These are phyloP conservation scores for Axis porcinus DNA, from an alignment of 2,113 vertebrate genomes.

Conservation along the genomic window DNA sequence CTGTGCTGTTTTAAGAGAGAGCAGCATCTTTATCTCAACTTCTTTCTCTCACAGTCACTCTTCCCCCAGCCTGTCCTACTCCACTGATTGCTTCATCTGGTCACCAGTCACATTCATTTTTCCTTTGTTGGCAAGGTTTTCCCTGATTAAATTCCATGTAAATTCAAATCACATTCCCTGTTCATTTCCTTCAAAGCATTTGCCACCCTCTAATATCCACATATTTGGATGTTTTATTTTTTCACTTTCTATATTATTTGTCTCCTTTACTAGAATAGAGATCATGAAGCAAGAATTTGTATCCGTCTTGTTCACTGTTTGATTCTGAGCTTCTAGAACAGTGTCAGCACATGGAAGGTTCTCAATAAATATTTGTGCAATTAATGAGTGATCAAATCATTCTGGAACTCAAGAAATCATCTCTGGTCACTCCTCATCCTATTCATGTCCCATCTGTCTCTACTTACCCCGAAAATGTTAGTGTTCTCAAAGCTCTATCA, in stretches of 20 bases:
- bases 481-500: not conserved
- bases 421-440: not conserved
- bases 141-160: not conserved
- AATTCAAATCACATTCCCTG: too few species aligned
- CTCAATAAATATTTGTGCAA: not conserved
- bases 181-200: not conserved
- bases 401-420: not conserved
- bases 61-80: not conserved
- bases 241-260: not conserved
- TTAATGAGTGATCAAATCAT: not conserved
- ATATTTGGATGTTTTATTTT: not conserved
- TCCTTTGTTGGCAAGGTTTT: not conserved
- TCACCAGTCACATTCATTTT: not conserved
- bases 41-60: not conserved
- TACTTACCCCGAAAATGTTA: not conserved
- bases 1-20: not conserved
- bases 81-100: not conserved
- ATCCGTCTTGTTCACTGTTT: not conserved
- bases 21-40: not conserved
- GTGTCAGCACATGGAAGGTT: not conserved
- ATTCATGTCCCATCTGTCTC: not conserved
- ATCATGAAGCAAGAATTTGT: not conserved
- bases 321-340: not conserved
- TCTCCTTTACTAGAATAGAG: not conserved
- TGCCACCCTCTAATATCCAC: not conserved